Conservation (phyloP, 2,888 invertebrate species). For the Aphodius granarius region DNA sequence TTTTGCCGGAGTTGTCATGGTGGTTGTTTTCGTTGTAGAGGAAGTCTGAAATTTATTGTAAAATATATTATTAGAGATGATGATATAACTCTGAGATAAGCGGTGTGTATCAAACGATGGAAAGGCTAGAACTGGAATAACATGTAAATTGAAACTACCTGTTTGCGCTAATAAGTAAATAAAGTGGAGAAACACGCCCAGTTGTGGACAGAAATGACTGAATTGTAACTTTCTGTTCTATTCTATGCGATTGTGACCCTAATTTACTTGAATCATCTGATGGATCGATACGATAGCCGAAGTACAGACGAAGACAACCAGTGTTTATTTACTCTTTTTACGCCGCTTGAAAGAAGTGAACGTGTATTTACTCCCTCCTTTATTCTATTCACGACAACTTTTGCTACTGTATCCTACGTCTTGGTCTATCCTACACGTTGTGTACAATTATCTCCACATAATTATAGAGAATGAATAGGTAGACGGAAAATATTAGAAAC, state of each 20-base stretch:
- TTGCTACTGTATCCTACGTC: background rate
- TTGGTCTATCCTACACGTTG: too few species aligned
- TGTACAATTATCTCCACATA: too few species aligned
- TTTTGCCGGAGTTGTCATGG: constrained; percentile 88
- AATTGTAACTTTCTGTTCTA: background rate
- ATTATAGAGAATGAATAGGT: too few species aligned
- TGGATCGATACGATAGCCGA: constrained; percentile 24
- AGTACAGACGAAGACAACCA: background rate
- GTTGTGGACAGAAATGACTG: constrained; percentile 15
- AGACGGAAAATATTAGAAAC: too few species aligned
- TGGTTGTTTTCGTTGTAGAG: constrained; percentile 84
- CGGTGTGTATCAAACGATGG: constrained; percentile 7
- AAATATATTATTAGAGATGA: background rate
- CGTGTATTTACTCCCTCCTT: background rate
- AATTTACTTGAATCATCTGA: constrained; percentile 39
- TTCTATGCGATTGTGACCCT: constrained; percentile 40
- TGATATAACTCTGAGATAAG: background rate
- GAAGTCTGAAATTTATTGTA: constrained; percentile 68
- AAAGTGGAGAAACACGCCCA: constrained; percentile 42
- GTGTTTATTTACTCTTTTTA: constrained; percentile 9
- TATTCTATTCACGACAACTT: background rate
- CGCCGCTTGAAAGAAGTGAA: background rate
- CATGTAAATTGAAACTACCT: constrained; percentile 1
- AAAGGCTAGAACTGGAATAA: background rate
- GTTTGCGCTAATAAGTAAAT: constrained; percentile 23